Percentiles rank a stretch among this genome's conserved stretches.
These are phyloP conservation scores for Leptocoma aspasia DNA, from an alignment of 2,113 vertebrate genomes.

Conservation along the genomic window DNA sequence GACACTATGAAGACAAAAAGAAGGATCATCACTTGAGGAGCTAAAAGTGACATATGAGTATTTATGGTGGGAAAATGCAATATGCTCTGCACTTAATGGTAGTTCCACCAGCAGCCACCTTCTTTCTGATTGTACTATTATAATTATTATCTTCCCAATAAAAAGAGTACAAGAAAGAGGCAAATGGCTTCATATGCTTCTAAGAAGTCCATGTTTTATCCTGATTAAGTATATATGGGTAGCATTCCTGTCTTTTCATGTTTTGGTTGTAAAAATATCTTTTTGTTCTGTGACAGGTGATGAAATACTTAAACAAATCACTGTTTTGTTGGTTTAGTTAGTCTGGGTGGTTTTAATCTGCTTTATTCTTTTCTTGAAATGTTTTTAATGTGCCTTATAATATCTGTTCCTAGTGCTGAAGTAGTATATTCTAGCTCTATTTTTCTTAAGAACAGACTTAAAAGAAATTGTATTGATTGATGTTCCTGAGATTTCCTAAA, in stretches of 20 bases:
- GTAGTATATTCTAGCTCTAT: neutral
- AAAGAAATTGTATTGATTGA: slow-evolving; percentile 1
- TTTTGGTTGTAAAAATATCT: neutral
- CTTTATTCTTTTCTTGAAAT: neutral
- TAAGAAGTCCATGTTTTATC: neutral
- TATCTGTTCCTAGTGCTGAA: neutral
- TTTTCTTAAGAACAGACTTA: neutral
- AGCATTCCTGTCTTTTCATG: neutral
- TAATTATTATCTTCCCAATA: neutral
- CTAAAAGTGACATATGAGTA: neutral
- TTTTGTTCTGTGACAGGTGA: neutral
- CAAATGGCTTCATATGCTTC: neutral
- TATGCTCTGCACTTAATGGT: neutral
- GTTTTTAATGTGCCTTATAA: neutral
- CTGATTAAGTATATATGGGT: neutral
- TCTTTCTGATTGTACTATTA: neutral
- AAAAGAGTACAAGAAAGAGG: neutral
- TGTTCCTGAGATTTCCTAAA: neutral
- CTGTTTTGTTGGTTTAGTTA: neutral
- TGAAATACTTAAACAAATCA: neutral
- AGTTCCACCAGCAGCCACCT: neutral
- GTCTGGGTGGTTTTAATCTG: neutral
- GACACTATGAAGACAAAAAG: neutral
- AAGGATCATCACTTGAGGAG: neutral
- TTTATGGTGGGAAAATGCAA: neutral